Conservation (phyloP, 2,888 invertebrate species). For the Scrobipalpa costella region DNA sequence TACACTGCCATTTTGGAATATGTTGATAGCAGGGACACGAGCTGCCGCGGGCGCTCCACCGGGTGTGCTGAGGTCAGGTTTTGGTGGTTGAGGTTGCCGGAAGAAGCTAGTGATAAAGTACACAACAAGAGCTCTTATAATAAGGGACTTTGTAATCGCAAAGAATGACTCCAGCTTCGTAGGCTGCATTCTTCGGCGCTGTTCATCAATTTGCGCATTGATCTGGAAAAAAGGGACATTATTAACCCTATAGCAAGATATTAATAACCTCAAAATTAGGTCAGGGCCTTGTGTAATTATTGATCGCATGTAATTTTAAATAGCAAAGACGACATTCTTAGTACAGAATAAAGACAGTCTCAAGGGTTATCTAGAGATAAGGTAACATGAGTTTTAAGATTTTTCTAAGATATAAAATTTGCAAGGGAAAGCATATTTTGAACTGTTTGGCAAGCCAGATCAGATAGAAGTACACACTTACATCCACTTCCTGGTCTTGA, state of each 20-base stretch:
- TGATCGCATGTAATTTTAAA: neutral
- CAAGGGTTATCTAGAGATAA: constrained; percentile 5
- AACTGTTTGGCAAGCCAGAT: neutral
- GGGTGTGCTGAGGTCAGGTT: constrained; percentile 61
- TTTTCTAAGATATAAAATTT: neutral
- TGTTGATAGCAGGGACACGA: constrained; percentile 81
- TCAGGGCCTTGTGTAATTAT: constrained; percentile 8
- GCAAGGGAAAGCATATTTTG: neutral
- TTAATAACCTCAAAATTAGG: constrained; percentile 19
- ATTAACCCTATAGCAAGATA: neutral
- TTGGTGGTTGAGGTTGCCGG: constrained; percentile 82
- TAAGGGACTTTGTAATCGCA: constrained; percentile 91
- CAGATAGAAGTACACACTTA: constrained; percentile 42
- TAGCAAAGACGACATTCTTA: neutral
- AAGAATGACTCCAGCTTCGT: constrained; percentile 89
- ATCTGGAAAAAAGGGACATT: constrained; percentile 56
- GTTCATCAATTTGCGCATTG: constrained; percentile 70
- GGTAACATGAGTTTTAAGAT: neutral
- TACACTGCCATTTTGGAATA: constrained; percentile 90
- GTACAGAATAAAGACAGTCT: neutral
- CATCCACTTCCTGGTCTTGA: constrained; percentile 50
- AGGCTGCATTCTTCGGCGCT: constrained; percentile 79
- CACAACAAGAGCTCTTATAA: constrained; percentile 93
- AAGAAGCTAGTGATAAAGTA: constrained; percentile 97
- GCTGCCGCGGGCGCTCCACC: constrained; percentile 51